Evolutionary conservation across 2,797 vertebrate genomes (phyloP).

Genomic region (Myotis vivesi): DNA sequence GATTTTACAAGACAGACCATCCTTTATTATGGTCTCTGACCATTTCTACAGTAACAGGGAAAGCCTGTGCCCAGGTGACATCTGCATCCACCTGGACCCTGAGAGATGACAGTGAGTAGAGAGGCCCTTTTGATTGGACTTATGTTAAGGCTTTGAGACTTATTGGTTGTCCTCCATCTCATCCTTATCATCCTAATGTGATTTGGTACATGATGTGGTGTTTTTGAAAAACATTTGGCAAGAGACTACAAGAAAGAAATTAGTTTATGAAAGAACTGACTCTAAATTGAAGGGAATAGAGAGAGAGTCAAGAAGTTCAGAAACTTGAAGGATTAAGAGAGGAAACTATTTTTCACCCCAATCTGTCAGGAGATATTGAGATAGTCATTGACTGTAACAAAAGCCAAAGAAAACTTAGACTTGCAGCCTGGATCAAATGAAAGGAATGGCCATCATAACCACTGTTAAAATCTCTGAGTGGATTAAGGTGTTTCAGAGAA

Average conservation of each 20-base stretch:
- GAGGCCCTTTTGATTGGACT: not conserved
- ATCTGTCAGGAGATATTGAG: slow-evolving; percentile 40
- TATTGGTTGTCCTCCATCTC: not conserved
- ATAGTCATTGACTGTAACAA: not conserved
- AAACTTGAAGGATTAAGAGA: slow-evolving; percentile 13
- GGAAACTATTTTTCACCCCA: slow-evolving; percentile 11
- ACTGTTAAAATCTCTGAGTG: slow-evolving; percentile 38
- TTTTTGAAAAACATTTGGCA: not conserved
- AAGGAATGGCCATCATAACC: slow-evolving; percentile 9
- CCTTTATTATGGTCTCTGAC: not conserved
- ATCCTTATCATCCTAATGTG: not conserved
- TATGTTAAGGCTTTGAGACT: not conserved
- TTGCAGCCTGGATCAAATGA: not conserved
- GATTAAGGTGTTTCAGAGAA: slow-evolving; percentile 46
- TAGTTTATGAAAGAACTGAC: not conserved
- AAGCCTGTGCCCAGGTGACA: not conserved
- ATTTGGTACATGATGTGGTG: not conserved
- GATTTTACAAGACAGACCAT: not conserved
- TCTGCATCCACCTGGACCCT: fast-evolving
- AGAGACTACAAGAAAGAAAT: not conserved
- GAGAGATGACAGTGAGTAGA: not conserved
- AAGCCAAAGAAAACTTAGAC: slow-evolving; percentile 22
- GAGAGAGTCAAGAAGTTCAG: not conserved
- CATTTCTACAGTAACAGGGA: not conserved
- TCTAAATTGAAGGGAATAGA: not conserved